phyloP scores from a whole-genome alignment of 2,888 invertebrate species.

The Dynastes tityus region DNA sequence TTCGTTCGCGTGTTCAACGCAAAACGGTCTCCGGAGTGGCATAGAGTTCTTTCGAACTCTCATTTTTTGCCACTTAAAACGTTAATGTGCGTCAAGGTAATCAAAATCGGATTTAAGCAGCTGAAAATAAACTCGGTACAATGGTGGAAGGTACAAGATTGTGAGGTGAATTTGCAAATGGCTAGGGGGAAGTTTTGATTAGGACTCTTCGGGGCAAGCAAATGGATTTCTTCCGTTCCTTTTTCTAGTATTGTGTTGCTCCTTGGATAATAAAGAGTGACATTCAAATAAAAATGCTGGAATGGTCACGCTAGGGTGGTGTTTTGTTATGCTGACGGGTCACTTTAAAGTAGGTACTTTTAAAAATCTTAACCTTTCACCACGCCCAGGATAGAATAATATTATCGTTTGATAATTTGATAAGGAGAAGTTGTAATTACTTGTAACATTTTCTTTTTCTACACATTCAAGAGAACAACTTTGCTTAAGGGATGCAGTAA shows the following conservation, averaged over 20 bases:
- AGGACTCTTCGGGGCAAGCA: not conserved
- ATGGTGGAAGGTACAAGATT: not conserved
- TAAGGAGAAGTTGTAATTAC: too few relatives aligned
- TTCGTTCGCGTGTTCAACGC: slow-evolving; percentile 47
- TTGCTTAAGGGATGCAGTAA: too few relatives aligned
- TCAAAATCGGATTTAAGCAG: slow-evolving; percentile 24
- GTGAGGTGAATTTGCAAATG: not conserved
- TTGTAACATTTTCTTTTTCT: too few relatives aligned
- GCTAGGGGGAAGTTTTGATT: not conserved
- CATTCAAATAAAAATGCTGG: not conserved
- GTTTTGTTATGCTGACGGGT: not conserved
- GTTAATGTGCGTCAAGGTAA: slow-evolving; percentile 4
- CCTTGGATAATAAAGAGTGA: not conserved
- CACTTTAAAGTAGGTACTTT: not conserved
- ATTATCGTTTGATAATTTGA: too few relatives aligned
- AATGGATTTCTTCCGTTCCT: too few relatives aligned
- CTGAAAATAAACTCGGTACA: not conserved
- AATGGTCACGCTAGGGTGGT: slow-evolving; percentile 15
- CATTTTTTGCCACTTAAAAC: slow-evolving; percentile 12
- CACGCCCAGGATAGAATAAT: too few relatives aligned
- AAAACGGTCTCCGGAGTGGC: not conserved
- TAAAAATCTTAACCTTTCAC: too few relatives aligned
- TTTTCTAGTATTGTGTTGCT: not conserved
- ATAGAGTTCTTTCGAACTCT: not conserved
- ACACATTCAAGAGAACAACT: too few relatives aligned